Percentiles rank a stretch among this genome's conserved stretches.
phyloP scores from a whole-genome alignment of 2,113 vertebrate species.

The Neolamprologus hecqui region DNA sequence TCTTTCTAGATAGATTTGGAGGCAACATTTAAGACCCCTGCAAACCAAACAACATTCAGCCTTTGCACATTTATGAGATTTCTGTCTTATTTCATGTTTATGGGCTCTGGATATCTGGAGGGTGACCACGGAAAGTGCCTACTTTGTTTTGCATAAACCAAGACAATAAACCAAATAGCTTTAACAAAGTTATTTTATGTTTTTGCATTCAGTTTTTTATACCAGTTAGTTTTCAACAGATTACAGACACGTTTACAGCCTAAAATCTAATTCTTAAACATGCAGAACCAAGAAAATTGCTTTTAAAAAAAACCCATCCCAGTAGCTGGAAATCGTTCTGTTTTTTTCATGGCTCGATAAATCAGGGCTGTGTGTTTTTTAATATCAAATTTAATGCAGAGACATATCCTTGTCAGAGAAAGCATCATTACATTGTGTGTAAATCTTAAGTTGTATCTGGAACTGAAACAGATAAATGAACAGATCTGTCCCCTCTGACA shows the following conservation, averaged over 20 bases:
- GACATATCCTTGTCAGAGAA: neutral
- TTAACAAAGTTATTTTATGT: neutral
- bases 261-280: neutral
- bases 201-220: neutral
- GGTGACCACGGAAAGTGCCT: neutral
- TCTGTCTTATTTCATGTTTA: neutral
- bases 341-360: neutral
- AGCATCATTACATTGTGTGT: neutral
- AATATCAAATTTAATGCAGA: neutral
- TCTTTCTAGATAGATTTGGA: neutral
- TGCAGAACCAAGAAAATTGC: neutral
- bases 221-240: neutral
- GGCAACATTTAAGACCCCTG: neutral
- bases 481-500: neutral
- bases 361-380: neutral
- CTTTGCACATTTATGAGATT: neutral
- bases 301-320: neutral
- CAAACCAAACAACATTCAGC: neutral
- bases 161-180: neutral
- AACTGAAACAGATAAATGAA: neutral
- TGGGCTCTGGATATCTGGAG: neutral
- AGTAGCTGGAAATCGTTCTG: neutral
- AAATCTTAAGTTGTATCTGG: neutral
- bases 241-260: neutral
- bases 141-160: neutral